Conservation (phyloP, 2,888 invertebrate genomes). For the Dasypogon diadema region DNA sequence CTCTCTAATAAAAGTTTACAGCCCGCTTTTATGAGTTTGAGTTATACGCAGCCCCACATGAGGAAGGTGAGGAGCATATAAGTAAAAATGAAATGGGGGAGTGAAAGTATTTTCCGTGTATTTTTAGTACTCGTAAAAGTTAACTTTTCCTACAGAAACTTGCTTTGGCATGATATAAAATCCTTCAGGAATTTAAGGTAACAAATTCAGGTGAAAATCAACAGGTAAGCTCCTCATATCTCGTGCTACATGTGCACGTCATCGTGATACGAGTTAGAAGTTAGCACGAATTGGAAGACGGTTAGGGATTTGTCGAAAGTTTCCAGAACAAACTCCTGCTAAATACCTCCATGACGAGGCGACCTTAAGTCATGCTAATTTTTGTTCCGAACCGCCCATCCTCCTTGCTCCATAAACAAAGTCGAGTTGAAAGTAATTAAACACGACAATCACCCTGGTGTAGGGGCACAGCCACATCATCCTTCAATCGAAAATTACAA, state of each 20-base stretch:
- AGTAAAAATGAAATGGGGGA: neutral
- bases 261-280: too few relatives aligned
- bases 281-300: neutral
- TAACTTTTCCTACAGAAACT: conserved; percentile 2
- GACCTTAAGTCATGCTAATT: too few relatives aligned
- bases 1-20: conserved; percentile 31
- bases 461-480: conserved; percentile 18
- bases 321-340: too few relatives aligned
- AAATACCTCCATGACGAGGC: too few relatives aligned
- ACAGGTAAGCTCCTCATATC: conserved; percentile 2
- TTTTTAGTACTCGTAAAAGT: conserved; percentile 31
- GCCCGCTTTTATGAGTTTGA: conserved; percentile 15
- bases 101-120: neutral
- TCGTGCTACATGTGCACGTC: too few relatives aligned
- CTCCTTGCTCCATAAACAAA: neutral
- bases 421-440: neutral
- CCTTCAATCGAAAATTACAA: conserved; percentile 24
- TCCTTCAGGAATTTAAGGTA: conserved; percentile 25
- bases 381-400: neutral
- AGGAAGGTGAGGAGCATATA: neutral
- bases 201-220: conserved; percentile 34
- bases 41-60: neutral
- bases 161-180: conserved; percentile 20
- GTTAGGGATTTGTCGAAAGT: neutral
- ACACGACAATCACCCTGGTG: conserved; percentile 27